Evolutionary conservation across 2,113 vertebrate species (phyloP).

Genomic region (Galeopterus variegatus): DNA sequence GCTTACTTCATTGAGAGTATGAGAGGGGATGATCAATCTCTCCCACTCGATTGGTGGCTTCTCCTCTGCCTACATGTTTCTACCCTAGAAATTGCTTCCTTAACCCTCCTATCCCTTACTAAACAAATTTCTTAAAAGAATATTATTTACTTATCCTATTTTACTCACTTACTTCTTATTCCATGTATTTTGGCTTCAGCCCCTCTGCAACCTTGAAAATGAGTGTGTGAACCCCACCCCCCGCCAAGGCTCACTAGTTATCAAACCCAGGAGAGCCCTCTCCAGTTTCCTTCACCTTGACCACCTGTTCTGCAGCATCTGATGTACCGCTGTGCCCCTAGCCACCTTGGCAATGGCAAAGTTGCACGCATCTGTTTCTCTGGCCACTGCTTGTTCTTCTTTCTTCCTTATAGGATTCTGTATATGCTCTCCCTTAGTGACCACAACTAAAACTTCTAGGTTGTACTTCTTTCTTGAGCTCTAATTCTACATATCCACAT

Average conservation of each 20-base stretch:
- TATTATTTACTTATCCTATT: neutral
- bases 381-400: neutral
- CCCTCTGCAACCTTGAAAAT: neutral
- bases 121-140: neutral
- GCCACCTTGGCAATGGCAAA: neutral
- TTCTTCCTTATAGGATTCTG: neutral
- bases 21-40: neutral
- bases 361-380: neutral
- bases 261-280: neutral
- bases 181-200: neutral
- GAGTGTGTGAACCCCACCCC: neutral
- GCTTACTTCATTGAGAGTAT: neutral
- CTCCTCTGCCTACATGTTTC: neutral
- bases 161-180: neutral
- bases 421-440: neutral
- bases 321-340: accelerated
- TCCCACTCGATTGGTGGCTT: neutral
- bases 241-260: neutral
- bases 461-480: slow-evolving; percentile 20
- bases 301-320: neutral
- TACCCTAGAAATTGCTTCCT: neutral
- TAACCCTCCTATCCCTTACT: neutral
- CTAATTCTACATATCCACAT: neutral
- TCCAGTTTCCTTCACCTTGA: neutral
- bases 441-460: neutral